Evolutionary conservation across 2,888 invertebrate species (phyloP), one percentile per base, ranked within the genome.

Genomic region (Tetranychus truncatus): DNA sequence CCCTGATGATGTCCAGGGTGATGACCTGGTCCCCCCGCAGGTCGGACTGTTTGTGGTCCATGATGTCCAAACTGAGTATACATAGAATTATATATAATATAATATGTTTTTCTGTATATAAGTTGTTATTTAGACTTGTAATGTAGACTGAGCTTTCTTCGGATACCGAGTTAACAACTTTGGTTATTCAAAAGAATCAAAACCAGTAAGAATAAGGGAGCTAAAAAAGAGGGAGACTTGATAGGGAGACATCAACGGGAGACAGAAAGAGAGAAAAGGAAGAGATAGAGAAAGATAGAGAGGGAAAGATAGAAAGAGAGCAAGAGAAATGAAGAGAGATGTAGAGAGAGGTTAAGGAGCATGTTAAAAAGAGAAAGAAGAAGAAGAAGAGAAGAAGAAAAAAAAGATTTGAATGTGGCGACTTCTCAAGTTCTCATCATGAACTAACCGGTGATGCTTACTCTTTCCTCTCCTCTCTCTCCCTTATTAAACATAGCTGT

Each of bases 211-310:
- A 55, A 55, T 15, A 55, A 55, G 55, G 55, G 55, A 55, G 55
- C 55, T 55, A 24, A 7, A 20, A 21, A 24, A 24, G 18, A 69
- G 34, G 34, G 69, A 69, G 20, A 69, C 11, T 20, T n/a, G n/a
- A n/a, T n/a, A n/a, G n/a, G n/a, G n/a, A n/a, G n/a, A n/a, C n/a
- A n/a, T n/a, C n/a, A 21, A 69, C 6, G 21, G 34, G 21, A 69
- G 69, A 67, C 9, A 67, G 5, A 67, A 21, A 67, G 67, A 1
- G 67, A 67, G 67, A 18, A 45, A 44, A 72, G 72, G 24, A 24
- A 45, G 34, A n/a, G 34, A 45, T 11, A 72, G 11, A 45, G 72
- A 72, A 24, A 72, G 72, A 72, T 20, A 72, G 20, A 21, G 24
- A 21, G 72, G 21, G 24, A 72, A 24, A 45, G 34, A 15, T 6